Evolutionary conservation across 2,888 invertebrate genomes (phyloP).

Genomic region (Drosophila antonietae): DNA sequence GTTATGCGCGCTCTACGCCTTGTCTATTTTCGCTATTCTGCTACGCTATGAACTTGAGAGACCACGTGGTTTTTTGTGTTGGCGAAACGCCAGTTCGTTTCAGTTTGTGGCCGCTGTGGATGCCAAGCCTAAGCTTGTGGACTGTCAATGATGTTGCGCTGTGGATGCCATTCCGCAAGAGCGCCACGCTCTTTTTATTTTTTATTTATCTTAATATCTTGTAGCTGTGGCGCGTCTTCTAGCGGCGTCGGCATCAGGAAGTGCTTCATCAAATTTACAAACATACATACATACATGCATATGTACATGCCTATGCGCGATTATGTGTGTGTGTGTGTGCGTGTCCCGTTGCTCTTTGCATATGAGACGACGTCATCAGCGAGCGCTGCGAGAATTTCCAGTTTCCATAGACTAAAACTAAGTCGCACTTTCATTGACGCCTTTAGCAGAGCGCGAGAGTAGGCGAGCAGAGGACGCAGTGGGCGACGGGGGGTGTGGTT

Average conservation of each 20-base stretch:
- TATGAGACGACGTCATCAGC: constrained; percentile 54
- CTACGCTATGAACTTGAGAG: constrained; percentile 68
- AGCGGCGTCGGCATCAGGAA: constrained; percentile 61
- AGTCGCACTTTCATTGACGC: constrained; percentile 63
- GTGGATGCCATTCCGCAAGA: constrained; percentile 56
- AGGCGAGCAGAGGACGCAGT: too few relatives aligned
- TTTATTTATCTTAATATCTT: constrained; percentile 48
- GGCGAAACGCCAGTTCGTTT: constrained; percentile 38
- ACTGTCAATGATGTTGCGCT: constrained; percentile 18
- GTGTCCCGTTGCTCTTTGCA: constrained; percentile 42
- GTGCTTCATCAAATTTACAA: constrained; percentile 75
- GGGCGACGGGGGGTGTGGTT: not conserved
- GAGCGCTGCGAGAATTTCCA: constrained; percentile 20
- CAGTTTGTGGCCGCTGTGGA: constrained; percentile 30
- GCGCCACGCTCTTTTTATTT: constrained; percentile 28
- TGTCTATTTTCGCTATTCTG: constrained; percentile 65
- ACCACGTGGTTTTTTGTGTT: constrained; percentile 76
- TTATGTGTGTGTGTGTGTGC: constrained; percentile 4
- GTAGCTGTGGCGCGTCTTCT: constrained; percentile 37
- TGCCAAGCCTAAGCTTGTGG: constrained; percentile 52
- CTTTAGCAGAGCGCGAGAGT: not conserved
- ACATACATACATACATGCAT: constrained; percentile 15
- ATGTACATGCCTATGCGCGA: not conserved
- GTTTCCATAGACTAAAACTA: constrained; percentile 37
- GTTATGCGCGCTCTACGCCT: constrained; percentile 49